A percentile compares a stretch with the other conserved stretches of the same genome.
phyloP scores from a whole-genome alignment of 1,140 invertebrate species.

The Alviniconcha marisindica region DNA sequence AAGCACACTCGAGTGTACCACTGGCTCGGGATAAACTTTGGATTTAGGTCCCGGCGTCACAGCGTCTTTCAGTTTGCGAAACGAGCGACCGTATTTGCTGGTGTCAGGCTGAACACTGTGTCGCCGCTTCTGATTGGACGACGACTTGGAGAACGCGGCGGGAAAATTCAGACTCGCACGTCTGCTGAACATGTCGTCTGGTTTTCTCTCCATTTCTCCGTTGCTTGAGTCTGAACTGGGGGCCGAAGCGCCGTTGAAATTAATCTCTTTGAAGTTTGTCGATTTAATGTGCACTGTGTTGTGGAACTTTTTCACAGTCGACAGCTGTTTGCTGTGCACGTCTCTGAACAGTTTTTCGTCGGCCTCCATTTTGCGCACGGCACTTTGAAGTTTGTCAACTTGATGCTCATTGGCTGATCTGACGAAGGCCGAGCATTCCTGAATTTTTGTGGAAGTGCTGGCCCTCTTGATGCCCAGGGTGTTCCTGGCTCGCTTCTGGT shows the following conservation, averaged over 20 bases:
- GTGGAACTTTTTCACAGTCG: slow-evolving; percentile 17
- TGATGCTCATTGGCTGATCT: slow-evolving; percentile 27
- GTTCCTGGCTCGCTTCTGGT: slow-evolving; percentile 26
- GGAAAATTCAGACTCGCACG: background rate
- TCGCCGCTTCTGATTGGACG: slow-evolving; percentile 22
- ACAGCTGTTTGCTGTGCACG: slow-evolving; percentile 24
- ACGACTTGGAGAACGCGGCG: background rate
- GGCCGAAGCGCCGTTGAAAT: background rate
- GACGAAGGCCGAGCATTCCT: slow-evolving; percentile 30
- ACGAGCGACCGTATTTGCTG: slow-evolving; percentile 31
- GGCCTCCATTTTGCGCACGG: slow-evolving; percentile 36
- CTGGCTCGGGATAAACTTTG: background rate
- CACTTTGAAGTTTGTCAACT: slow-evolving; percentile 5
- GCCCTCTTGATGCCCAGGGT: slow-evolving; percentile 12
- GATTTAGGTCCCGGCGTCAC: background rate
- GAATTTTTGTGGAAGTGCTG: background rate
- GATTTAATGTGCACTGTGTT: slow-evolving; percentile 27
- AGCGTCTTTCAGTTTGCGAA: slow-evolving; percentile 34
- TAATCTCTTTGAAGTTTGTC: background rate
- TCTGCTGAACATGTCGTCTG: background rate
- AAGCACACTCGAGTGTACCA: background rate
- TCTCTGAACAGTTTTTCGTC: slow-evolving; percentile 19
- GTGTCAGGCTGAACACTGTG: slow-evolving; percentile 19
- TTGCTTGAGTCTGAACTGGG: too few relatives aligned
- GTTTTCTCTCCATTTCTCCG: background rate